Base-by-base conservation (phyloP, 2,113 vertebrate genomes). In the Brienomyrus brachyistius region DNA sequence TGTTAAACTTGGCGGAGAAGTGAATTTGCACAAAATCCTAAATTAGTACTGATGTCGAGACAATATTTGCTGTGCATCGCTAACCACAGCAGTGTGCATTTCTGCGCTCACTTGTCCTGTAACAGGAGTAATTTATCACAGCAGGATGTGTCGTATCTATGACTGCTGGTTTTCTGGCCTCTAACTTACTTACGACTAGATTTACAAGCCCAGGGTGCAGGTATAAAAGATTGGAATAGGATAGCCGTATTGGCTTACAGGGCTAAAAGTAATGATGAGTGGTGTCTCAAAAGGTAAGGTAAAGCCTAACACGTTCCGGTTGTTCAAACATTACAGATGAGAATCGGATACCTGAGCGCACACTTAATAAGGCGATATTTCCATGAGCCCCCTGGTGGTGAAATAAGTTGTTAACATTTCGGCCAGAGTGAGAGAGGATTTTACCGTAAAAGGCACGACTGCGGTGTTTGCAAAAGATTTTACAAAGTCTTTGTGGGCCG, bases 91-190 rank as follows among this genome's bases (percentile, higher is more conserved):
- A 21, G 45, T 66, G 45, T 48, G 47, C 1, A 10, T 8, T 17
- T 47, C 70, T 31, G 70, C 70, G 51, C 35, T 89, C 31, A 17
- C 8, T 89, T 50, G 47, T 89, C 70, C 23, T 80, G 47, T 51
- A 74, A 70, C 70, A 52, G 70, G 48, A 40, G 88, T 82, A 54
- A 80, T 89, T 82, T 54, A 43, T 82, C 88, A 43, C 47, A 15
- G 27, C 27, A 82, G 70, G 70, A 43, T 74, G 70, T 84, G 40
- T 7, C 47, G 40, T 89, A 89, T 89, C 88, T 89, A 89, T 82
- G 47, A 77, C 62, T 35, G 19, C 13, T 70, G 4, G 31, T 47
- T 50, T 88, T 45, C 43, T 88, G 45, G n/a, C 45, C 45, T 31
- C 62, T 45, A 11, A 47, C n/a, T 70, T 59, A 45, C 31, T 35